Base-by-base conservation (phyloP, 2,888 invertebrate genomes). In the Gymnoscelis rufifasciata region DNA sequence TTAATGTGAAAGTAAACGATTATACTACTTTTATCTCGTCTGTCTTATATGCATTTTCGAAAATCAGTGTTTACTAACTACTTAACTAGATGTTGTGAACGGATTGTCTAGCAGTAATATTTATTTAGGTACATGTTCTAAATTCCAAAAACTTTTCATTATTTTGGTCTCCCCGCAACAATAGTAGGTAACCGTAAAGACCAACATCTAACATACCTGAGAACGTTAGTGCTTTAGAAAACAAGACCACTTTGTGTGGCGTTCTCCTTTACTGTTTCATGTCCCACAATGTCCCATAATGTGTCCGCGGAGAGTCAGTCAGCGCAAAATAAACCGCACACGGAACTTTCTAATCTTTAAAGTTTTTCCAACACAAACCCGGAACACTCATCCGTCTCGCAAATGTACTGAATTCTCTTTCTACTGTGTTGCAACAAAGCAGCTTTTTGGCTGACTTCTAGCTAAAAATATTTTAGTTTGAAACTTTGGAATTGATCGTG, bases 321-420 rank as follows among this genome's bases (percentile, higher is more conserved):
- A 51, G 54, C 47, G 55, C 50, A 50, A 53, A 47, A 56, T 52
- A 56, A 40, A 60, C 64, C 67, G 57, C 64, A 58, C 51, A 63
- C 58, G 55, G 58, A 52, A 79, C 75, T 79, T 78, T 67, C 67
- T 78, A 77, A 79, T 78, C 75, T 76, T 75, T 74, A 73, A 66
- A 79, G 77, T 69, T 78, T 78, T 60, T 56, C 56, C 56, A 55
- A 51, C 55, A 59, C 60, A 60, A 60, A 66, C 60, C 49, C 54
- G 52, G 51, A 54, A 59, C 59, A 61, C 57, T 54, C 63, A 68
- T 74, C 57, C 62, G 56, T 74, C 71, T 70, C 65, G 58, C 43
- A 61, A 59, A 52, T 47, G 59, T 60, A 56, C 55, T 64, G 53
- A 56, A 64, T 62, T 55, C 44, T 41, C 51, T 57, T 64, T 61